Evolutionary conservation across 2,797 vertebrate genomes (phyloP).

Genomic region (Lutjanus argentimaculatus): DNA sequence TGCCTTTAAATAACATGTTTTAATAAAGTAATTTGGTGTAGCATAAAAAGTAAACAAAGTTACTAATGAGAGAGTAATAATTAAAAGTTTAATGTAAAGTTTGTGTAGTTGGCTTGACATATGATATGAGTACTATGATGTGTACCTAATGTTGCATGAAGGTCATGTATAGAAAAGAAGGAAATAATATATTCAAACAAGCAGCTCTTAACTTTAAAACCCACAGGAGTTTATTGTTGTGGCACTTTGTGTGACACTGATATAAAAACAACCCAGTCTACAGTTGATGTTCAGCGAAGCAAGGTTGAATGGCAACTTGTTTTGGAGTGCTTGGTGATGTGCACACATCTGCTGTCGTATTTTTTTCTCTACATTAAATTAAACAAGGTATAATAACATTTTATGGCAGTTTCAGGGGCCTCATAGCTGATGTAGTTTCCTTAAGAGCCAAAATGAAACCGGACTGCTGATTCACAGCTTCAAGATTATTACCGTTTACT

Average conservation of each 20-base stretch:
- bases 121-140: background rate
- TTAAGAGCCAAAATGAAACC: slow-evolving; percentile 14
- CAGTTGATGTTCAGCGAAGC: slow-evolving; percentile 1
- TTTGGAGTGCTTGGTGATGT: slow-evolving; percentile 4
- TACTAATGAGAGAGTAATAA: background rate
- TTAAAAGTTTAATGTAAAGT: background rate
- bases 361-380: slow-evolving; percentile 25
- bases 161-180: background rate
- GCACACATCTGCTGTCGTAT: background rate
- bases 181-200: background rate
- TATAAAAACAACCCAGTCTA: background rate
- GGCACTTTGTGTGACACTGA: background rate
- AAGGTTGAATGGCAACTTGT: background rate
- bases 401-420: background rate
- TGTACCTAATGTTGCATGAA: background rate
- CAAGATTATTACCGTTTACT: background rate
- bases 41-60: background rate
- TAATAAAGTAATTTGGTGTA: background rate
- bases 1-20: background rate
- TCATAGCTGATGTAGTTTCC: background rate
- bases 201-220: background rate
- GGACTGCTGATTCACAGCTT: slow-evolving; percentile 13
- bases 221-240: background rate
- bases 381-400: slow-evolving; percentile 14
- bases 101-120: background rate